Evolutionary conservation across 2,888 invertebrate genomes (phyloP).

Genomic region (Lypha dubia): DNA sequence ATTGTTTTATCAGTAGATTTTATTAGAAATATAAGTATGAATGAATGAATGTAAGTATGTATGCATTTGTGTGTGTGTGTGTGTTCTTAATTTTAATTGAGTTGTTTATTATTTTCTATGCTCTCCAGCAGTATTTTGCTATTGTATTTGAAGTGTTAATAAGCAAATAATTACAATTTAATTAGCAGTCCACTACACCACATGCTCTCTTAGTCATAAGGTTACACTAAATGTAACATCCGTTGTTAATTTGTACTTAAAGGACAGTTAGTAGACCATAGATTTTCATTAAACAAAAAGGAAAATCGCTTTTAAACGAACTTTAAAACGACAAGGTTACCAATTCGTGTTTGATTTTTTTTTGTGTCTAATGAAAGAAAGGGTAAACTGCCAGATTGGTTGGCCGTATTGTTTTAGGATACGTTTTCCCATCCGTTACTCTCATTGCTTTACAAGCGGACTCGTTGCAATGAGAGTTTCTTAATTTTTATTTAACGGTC

Average conservation of each 20-base stretch:
- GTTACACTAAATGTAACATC: background rate
- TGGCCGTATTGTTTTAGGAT: no score
- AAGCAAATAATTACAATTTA: conserved; percentile 63
- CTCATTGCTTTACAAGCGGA: no score
- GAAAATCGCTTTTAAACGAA: background rate
- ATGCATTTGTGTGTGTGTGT: background rate
- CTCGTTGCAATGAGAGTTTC: no score
- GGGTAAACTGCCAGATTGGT: no score
- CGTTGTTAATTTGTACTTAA: background rate
- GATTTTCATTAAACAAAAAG: background rate
- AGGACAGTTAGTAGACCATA: background rate
- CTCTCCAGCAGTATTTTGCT: conserved; percentile 26
- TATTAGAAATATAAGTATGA: background rate
- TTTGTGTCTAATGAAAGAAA: no score
- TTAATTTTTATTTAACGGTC: background rate
- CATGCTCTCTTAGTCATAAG: conserved; percentile 27
- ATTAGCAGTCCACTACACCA: conserved; percentile 39
- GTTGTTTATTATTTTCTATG: background rate
- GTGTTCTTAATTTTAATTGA: background rate
- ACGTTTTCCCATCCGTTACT: no score
- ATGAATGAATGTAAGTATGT: background rate
- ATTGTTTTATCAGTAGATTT: conserved; percentile 29
- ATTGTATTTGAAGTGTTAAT: conserved; percentile 55
- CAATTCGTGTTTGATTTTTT: no score
- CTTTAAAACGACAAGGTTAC: no score